phyloP scores from a whole-genome alignment of 2,797 vertebrate species.

The Microhierax caerulescens region DNA sequence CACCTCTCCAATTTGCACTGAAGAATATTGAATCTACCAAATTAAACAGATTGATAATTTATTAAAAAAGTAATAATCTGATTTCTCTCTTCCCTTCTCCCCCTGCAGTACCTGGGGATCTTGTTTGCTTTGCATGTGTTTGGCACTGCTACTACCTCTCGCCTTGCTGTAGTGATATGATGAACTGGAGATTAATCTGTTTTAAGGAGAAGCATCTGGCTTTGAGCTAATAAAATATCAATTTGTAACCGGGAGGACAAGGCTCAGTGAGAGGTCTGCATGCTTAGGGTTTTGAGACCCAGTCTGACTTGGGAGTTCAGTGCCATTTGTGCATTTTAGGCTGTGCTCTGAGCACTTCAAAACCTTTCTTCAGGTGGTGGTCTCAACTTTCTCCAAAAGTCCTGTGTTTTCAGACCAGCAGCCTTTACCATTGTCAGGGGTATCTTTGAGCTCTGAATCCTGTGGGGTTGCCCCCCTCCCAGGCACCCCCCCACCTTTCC shows the following conservation, averaged over 20 bases:
- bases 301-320: conserved; percentile 11
- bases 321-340: neutral
- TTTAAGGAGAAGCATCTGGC: conserved; percentile 70
- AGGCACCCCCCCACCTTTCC: neutral
- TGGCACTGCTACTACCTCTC: neutral
- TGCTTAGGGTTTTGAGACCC: neutral
- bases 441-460: neutral
- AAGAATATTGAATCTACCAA: neutral
- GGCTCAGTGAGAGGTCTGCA: neutral
- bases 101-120: neutral
- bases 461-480: neutral
- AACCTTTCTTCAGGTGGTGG: neutral
- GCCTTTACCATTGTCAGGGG: neutral
- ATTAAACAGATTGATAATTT: neutral
- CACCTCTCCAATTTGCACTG: neutral
- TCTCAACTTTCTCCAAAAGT: neutral
- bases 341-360: neutral
- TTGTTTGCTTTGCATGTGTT: conserved; percentile 12
- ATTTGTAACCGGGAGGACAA: conserved; percentile 58
- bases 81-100: neutral
- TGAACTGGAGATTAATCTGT: conserved; percentile 65
- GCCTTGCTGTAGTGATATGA: neutral
- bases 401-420: neutral
- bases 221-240: conserved; percentile 68
- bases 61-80: neutral